Percentiles rank a stretch among this genome's conserved stretches.
Conservation (phyloP, 1,140 invertebrate genomes). For the Sinella curviseta region DNA sequence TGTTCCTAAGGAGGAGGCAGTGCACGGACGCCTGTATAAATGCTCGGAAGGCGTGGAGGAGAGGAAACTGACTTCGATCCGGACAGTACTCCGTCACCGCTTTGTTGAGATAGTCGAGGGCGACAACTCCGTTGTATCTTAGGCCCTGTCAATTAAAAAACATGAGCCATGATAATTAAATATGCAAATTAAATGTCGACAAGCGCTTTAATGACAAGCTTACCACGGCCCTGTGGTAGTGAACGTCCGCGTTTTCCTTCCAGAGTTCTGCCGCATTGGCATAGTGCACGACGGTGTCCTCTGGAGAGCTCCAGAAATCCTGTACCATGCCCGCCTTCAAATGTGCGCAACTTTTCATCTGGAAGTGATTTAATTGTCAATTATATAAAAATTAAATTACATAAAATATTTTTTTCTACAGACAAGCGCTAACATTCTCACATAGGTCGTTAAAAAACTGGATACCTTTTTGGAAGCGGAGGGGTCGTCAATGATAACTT, state of each 20-base stretch:
- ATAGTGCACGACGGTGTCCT: background rate
- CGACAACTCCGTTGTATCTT: background rate
- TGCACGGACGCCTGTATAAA: background rate
- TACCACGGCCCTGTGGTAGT: constrained; percentile 1
- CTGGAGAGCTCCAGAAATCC: background rate
- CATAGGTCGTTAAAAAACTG: no score
- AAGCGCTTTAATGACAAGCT: background rate
- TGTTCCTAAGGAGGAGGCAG: no score
- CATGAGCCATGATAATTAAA: no score
- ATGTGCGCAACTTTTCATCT: constrained; percentile 18
- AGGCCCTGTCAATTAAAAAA: background rate
- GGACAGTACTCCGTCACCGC: background rate
- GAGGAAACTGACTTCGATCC: background rate
- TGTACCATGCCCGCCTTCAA: constrained; percentile 21
- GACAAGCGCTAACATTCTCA: background rate
- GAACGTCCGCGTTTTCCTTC: constrained; percentile 25
- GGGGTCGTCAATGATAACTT: background rate
- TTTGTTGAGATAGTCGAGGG: background rate
- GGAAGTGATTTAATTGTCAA: background rate
- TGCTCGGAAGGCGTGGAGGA: background rate
- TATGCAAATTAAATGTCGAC: no score
- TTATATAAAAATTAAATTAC: no score
- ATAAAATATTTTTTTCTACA: no score
- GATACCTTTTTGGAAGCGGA: background rate
- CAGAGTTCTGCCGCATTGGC: constrained; percentile 8